Base-by-base conservation (phyloP, 2,888 invertebrate species). In the Pecten maximus region DNA sequence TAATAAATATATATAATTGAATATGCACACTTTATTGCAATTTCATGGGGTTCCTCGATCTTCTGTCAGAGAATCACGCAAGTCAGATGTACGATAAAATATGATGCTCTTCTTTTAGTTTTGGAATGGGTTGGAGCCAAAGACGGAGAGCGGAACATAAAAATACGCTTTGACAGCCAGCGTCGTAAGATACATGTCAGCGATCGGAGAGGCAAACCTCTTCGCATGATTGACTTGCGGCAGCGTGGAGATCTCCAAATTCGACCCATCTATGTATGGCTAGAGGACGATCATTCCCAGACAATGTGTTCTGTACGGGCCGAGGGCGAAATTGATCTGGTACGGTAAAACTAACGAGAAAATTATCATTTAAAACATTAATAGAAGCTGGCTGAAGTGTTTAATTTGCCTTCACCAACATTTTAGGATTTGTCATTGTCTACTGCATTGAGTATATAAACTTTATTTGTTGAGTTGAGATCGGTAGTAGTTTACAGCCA, bases 91-190 rank as follows among this genome's bases (percentile, higher is more conserved):
- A n/a, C n/a, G n/a, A n/a, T n/a, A 50, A 50, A 54, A 54, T 19
- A 23, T 54, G 8, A 54, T 40, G 23, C 40, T 35, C 28, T 90
- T 88, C 28, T 88, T 90, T 1, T 92, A 96, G 96, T 95, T 10
- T 88, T 93, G 19, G 96, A 96, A 88, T 96, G 96, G 96, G 92
- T 95, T 39, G 95, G 95, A 6, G 88, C 54, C 4, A 94, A 94
- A 35, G 92, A 94, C 12, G 93, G 93, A 4, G 94, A 94, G 54
- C 89, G 95, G 39, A 92, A 94, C 87, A 94, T 95, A 0, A 92
- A 93, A 40, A 91, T 96, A 12, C 90, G 93, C 0, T 92, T 96
- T 28, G 94, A 95, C n/a, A 89, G 91, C 6, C 48, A 90, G 23
- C 91, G 95, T 40, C 92, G 93, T 48, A 93, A 94, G 40, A 92